Conservation (phyloP, 2,888 invertebrate species). For the Drosophila mettleri region DNA sequence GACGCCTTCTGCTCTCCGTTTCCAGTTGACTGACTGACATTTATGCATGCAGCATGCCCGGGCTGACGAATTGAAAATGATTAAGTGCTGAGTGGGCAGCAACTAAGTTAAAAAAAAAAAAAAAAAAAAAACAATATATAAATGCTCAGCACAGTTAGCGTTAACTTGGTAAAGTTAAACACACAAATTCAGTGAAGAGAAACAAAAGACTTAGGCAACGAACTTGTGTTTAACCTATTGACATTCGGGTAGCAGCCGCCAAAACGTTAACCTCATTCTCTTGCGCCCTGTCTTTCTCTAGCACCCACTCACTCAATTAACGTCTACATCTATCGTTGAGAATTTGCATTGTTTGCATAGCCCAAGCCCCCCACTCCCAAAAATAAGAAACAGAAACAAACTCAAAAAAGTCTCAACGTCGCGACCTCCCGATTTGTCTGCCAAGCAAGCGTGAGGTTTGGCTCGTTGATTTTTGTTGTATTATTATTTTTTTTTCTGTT, state of each 20-base stretch:
- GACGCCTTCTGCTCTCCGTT: slow-evolving; percentile 1
- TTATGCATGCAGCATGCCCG: slow-evolving; percentile 38
- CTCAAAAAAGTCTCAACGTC: slow-evolving; percentile 42
- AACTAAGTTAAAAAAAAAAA: slow-evolving; percentile 2
- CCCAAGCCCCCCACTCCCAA: slow-evolving; percentile 2
- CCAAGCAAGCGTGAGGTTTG: slow-evolving; percentile 58
- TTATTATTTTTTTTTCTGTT: background rate
- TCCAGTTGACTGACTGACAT: slow-evolving; percentile 40
- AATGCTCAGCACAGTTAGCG: slow-evolving; percentile 14
- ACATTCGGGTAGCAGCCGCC: slow-evolving; percentile 47
- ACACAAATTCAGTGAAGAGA: slow-evolving; percentile 5
- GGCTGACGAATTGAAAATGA: slow-evolving; percentile 31
- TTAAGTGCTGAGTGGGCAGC: slow-evolving; percentile 33
- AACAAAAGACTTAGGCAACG: slow-evolving; percentile 74
- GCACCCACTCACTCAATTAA: slow-evolving; percentile 52
- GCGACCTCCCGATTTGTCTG: slow-evolving; percentile 60
- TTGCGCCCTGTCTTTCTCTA: slow-evolving; percentile 10
- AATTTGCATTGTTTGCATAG: slow-evolving; percentile 62
- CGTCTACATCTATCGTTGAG: slow-evolving; percentile 34
- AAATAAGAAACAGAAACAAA: slow-evolving; percentile 13
- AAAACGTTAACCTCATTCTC: slow-evolving; percentile 17
- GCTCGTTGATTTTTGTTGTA: slow-evolving; percentile 23
- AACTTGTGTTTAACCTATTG: slow-evolving; percentile 74
- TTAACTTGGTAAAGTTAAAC: background rate
- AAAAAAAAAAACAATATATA: too few relatives aligned